A percentile compares a stretch with the other conserved stretches of the same genome.
Conservation (phyloP, 1,140 invertebrate genomes). For the Colletes gigas region DNA sequence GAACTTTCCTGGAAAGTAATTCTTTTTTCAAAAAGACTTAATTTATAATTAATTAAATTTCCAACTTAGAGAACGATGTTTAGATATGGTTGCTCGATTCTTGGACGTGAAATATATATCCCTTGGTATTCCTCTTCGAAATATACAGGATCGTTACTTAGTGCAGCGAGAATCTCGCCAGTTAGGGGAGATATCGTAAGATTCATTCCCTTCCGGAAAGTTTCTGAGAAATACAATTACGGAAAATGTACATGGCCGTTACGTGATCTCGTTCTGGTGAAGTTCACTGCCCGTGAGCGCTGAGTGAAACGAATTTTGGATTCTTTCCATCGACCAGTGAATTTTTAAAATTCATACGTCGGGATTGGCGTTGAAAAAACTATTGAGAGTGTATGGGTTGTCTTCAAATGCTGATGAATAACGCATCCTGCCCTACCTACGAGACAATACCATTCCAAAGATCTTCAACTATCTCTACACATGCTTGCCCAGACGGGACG, state of each 20-base stretch:
- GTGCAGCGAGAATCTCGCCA: slow-evolving; percentile 11
- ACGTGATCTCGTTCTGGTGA: neutral
- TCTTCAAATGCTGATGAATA: slow-evolving; percentile 57
- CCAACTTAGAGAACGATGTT: no score
- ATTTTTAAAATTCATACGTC: slow-evolving; percentile 25
- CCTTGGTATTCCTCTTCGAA: slow-evolving; percentile 15
- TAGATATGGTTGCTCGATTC: slow-evolving; percentile 21
- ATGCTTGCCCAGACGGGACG: slow-evolving; percentile 17
- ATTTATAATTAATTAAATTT: no score
- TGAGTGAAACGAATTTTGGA: neutral
- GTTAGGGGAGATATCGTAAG: neutral
- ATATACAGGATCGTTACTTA: slow-evolving; percentile 30
- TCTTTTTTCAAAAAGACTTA: no score
- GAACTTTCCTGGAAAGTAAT: no score
- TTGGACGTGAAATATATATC: slow-evolving; percentile 4
- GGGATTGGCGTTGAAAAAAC: slow-evolving; percentile 23
- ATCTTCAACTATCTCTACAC: slow-evolving; percentile 41
- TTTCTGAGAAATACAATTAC: slow-evolving; percentile 25
- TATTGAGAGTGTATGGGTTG: slow-evolving; percentile 20
- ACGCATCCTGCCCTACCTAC: slow-evolving; percentile 57
- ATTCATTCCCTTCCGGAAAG: slow-evolving; percentile 21
- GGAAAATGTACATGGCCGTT: slow-evolving; percentile 11
- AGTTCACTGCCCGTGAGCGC: neutral
- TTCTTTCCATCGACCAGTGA: slow-evolving; percentile 29
- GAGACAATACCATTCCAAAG: slow-evolving; percentile 59